A percentile compares a stretch with the other conserved stretches of the same genome.
Conservation (phyloP, 2,113 vertebrate species). For the Argyrosomus japonicus region DNA sequence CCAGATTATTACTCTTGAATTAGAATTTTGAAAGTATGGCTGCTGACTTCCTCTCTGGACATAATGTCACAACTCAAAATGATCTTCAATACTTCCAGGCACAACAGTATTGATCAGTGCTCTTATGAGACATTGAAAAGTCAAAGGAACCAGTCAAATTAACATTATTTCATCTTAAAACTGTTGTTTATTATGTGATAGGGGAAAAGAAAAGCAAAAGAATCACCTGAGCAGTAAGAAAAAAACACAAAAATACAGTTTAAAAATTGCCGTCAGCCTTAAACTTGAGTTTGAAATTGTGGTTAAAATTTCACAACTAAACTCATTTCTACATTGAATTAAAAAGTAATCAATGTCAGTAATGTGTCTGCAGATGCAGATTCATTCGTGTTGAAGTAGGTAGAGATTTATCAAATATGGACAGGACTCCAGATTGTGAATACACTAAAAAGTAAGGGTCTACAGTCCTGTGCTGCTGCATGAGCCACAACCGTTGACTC, state of each 20-base stretch:
- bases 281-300: background rate
- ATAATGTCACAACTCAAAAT: background rate
- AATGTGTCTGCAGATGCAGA: background rate
- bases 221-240: too few species aligned
- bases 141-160: background rate
- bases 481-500: background rate
- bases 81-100: background rate
- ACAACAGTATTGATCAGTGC: background rate
- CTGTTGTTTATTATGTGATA: background rate
- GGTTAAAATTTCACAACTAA: background rate
- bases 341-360: background rate
- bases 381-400: too few species aligned
- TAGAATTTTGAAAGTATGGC: background rate
- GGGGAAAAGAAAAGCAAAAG: background rate
- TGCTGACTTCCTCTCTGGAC: background rate
- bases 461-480: background rate
- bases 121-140: background rate
- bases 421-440: background rate
- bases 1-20: background rate
- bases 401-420: background rate
- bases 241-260: background rate
- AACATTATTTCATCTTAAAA: background rate
- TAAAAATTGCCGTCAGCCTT: background rate
- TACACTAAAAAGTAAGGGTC: background rate
- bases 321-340: background rate